A percentile compares a stretch with the other conserved stretches of the same genome.
Evolutionary conservation across 2,797 vertebrate genomes (phyloP).

Genomic region (Phoebastria nigripes): DNA sequence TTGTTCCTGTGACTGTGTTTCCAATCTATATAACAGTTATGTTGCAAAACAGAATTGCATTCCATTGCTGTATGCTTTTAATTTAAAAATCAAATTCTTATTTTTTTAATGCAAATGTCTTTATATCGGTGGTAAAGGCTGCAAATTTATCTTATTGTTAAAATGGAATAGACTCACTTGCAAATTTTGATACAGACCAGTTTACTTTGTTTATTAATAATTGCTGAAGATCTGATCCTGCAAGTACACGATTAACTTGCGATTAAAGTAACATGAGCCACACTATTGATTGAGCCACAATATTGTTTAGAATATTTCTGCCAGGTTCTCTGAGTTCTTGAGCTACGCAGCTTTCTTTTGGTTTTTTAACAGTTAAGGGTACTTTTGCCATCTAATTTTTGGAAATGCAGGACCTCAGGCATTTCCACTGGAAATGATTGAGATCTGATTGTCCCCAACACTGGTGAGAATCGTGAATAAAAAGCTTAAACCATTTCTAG

Average conservation of each 20-base stretch:
- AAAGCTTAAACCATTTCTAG: neutral
- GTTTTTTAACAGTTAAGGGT: neutral
- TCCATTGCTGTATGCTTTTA: neutral
- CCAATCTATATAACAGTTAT: neutral
- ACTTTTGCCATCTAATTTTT: neutral
- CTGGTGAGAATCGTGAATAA: neutral
- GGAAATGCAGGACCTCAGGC: neutral
- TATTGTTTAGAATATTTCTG: neutral
- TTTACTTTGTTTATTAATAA: neutral
- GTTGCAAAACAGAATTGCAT: neutral
- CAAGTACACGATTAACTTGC: neutral
- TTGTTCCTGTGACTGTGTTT: slow-evolving; percentile 2
- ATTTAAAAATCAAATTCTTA: neutral
- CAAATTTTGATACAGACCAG: neutral
- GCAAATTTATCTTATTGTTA: neutral
- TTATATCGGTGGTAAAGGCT: neutral
- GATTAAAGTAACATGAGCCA: neutral
- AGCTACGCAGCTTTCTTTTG: neutral
- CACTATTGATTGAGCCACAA: neutral
- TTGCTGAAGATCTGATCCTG: neutral
- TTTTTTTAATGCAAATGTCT: neutral
- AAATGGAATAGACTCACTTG: neutral
- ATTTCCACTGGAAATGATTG: neutral
- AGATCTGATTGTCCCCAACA: neutral
- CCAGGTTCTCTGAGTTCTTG: neutral